Conservation (phyloP, 1,140 invertebrate genomes). For the Melipona quadrifasciata region DNA sequence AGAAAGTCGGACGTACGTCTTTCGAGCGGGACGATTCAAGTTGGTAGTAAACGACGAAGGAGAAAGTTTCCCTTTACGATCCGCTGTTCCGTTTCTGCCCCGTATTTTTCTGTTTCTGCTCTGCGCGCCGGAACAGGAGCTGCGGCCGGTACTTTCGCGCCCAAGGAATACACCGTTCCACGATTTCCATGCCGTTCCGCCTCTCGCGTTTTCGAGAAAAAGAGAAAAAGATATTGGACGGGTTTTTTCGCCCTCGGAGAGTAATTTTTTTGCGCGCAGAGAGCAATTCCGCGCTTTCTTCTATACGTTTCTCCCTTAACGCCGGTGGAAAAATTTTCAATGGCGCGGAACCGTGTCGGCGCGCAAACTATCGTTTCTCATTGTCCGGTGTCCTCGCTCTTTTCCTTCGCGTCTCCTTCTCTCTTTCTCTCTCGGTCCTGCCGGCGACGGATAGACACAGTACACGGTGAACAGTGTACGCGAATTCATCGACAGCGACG, state of each 20-base stretch:
- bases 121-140: neutral
- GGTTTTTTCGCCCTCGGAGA: neutral
- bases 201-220: neutral
- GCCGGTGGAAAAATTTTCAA: neutral
- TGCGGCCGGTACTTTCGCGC: neutral
- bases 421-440: neutral
- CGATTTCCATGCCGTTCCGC: constrained; percentile 2
- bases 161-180: neutral
- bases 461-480: neutral
- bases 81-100: neutral
- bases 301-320: neutral
- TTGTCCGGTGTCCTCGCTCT: neutral
- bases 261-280: neutral
- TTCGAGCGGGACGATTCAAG: constrained; percentile 13
- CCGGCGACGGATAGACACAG: too few species aligned
- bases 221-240: neutral
- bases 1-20: constrained; percentile 20
- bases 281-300: neutral
- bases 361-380: neutral
- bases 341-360: neutral
- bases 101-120: neutral
- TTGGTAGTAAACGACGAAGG: constrained; percentile 31
- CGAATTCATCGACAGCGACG: constrained; percentile 21
- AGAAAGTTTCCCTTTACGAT: constrained; percentile 32
- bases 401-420: neutral